Conservation (phyloP, 2,113 vertebrate species). For the Myrmophylax atrothorax region DNA sequence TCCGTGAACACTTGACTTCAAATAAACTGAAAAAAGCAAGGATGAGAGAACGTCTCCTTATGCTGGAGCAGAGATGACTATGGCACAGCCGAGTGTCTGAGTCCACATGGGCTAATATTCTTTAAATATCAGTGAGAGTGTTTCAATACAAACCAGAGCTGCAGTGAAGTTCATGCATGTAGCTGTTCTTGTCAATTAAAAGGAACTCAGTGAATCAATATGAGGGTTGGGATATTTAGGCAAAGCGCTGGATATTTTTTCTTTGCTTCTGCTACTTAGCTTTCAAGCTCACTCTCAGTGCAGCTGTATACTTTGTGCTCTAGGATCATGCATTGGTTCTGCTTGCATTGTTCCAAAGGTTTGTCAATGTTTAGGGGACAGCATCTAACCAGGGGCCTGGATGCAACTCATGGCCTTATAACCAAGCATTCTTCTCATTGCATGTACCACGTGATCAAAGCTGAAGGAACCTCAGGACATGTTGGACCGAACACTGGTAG, state of each 20-base stretch:
- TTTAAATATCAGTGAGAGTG: not conserved
- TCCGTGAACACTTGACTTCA: not conserved
- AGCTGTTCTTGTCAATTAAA: not conserved
- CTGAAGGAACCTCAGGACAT: not conserved
- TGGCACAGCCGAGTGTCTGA: not conserved
- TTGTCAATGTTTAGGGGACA: not conserved
- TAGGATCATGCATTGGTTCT: not conserved
- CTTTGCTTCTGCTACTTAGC: not conserved
- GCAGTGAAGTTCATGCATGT: not conserved
- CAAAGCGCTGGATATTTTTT: not conserved
- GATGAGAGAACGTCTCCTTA: accelerated
- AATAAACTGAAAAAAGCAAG: not conserved
- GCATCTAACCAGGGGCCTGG: not conserved
- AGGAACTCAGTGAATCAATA: not conserved
- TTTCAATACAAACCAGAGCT: not conserved
- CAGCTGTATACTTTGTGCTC: not conserved
- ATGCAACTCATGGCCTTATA: not conserved
- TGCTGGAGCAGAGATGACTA: not conserved
- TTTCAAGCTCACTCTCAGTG: not conserved
- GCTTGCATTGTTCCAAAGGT: not conserved
- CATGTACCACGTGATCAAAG: not conserved
- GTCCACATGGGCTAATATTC: not conserved
- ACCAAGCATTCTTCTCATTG: not conserved
- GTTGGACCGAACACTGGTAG: not conserved
- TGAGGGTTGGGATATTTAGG: not conserved